Conservation (phyloP, 1,140 invertebrate species). For the Halictus rubicundus region DNA sequence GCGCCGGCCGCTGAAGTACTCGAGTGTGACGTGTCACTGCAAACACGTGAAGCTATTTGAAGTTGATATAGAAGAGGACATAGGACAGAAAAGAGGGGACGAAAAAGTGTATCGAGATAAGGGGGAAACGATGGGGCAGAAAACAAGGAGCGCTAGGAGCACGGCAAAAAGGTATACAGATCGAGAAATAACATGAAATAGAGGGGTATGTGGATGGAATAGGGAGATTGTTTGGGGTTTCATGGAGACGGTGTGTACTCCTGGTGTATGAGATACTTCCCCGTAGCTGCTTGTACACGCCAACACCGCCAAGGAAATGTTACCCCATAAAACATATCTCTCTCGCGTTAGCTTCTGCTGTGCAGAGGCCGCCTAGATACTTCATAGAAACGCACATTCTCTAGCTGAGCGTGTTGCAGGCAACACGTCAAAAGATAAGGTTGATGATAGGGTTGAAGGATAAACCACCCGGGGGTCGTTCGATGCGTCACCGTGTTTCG, state of each 20-base stretch:
- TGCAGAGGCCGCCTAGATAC: constrained; percentile 69
- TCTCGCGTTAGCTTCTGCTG: constrained; percentile 70
- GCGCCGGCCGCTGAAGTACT: too few relatives aligned
- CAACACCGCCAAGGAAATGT: constrained; percentile 73
- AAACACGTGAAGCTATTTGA: too few relatives aligned
- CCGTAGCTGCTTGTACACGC: constrained; percentile 64
- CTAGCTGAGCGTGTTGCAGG: constrained; percentile 44
- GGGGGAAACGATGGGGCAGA: too few relatives aligned
- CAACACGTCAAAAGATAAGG: constrained; percentile 52
- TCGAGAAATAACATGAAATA: too few relatives aligned
- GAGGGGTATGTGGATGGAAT: constrained; percentile 31
- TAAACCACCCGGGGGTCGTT: constrained; percentile 68
- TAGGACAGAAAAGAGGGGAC: too few relatives aligned
- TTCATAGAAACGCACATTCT: constrained; percentile 69
- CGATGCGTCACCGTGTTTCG: constrained; percentile 47
- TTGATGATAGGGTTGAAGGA: constrained; percentile 69
- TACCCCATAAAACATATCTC: constrained; percentile 78
- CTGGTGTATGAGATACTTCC: constrained; percentile 70
- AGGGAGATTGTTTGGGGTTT: constrained; percentile 45
- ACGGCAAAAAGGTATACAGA: too few relatives aligned
- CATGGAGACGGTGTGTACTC: constrained; percentile 44
- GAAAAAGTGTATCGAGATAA: too few relatives aligned
- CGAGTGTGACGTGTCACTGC: too few relatives aligned
- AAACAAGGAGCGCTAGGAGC: too few relatives aligned
- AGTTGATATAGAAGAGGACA: too few relatives aligned